These are phyloP conservation scores for Sycobia sp. DNA, from an alignment of 1,140 invertebrate species.

Conservation along the genomic window DNA sequence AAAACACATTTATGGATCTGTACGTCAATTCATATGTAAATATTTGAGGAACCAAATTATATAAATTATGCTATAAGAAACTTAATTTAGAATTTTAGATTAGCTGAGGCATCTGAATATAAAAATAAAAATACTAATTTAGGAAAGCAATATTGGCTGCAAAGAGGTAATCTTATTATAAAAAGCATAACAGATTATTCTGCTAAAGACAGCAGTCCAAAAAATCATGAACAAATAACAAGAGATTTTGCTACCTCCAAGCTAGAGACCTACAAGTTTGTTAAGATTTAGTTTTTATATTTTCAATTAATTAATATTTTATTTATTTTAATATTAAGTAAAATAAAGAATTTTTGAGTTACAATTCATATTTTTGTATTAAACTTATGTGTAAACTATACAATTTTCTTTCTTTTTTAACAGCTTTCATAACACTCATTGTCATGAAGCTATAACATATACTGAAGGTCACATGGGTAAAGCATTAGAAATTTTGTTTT, in stretches of 20 bases:
- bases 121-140: conserved; percentile 71
- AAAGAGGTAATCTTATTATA: conserved; percentile 72
- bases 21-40: conserved; percentile 35
- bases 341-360: background rate
- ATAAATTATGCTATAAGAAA: conserved; percentile 6
- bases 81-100: conserved; percentile 58
- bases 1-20: conserved; percentile 71
- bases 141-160: conserved; percentile 74
- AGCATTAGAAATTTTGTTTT: conserved; percentile 71
- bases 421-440: conserved; percentile 75
- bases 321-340: conserved; percentile 31
- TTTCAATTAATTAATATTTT: conserved; percentile 34
- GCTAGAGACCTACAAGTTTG: conserved; percentile 68
- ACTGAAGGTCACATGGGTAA: conserved; percentile 69
- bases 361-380: too few relatives aligned
- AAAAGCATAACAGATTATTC: conserved; percentile 74
- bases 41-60: background rate
- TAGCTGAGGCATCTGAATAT: conserved; percentile 58
- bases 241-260: conserved; percentile 73
- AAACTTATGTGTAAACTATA: too few relatives aligned
- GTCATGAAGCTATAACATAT: conserved; percentile 71
- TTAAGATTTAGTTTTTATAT: conserved; percentile 29
- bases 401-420: conserved; percentile 61
- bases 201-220: conserved; percentile 57
- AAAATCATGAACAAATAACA: conserved; percentile 65